phyloP scores from a whole-genome alignment of 2,888 invertebrate genomes.

The Stenoptilia bipunctidactyla region DNA sequence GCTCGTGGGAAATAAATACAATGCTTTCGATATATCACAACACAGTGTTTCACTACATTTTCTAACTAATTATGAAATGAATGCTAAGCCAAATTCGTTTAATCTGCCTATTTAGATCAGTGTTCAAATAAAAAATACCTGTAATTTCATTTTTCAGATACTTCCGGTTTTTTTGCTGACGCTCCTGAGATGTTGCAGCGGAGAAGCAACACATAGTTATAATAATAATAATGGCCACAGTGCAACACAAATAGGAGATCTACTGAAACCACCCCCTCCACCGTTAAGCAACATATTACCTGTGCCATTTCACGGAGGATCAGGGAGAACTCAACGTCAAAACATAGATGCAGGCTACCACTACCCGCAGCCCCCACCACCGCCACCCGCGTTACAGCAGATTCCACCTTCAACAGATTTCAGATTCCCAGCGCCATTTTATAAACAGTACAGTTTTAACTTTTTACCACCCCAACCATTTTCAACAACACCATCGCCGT shows the following conservation, averaged over 20 bases:
- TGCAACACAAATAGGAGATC: constrained; percentile 41
- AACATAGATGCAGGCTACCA: constrained; percentile 41
- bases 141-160: constrained; percentile 35
- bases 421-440: constrained; percentile 57
- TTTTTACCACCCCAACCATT: constrained; percentile 57
- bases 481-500: constrained; percentile 51
- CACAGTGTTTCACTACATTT: constrained; percentile 55
- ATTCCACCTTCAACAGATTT: constrained; percentile 31
- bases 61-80: constrained; percentile 50
- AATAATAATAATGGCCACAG: constrained; percentile 23
- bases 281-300: constrained; percentile 38
- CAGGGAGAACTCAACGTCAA: constrained; percentile 39
- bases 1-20: constrained; percentile 52
- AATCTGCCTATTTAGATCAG: constrained; percentile 9
- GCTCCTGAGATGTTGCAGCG: constrained; percentile 31
- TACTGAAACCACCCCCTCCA: constrained; percentile 56
- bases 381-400: constrained; percentile 25
- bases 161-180: constrained; percentile 37
- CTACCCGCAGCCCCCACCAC: constrained; percentile 36
- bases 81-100: constrained; percentile 16
- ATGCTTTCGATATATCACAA: constrained; percentile 48
- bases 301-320: constrained; percentile 48
- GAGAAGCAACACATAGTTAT: constrained; percentile 24
- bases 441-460: constrained; percentile 59
- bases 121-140: constrained; percentile 1